Evolutionary conservation across 2,888 invertebrate genomes (phyloP), one percentile per base, ranked within the genome.

Genomic region (Catocala sponsa): DNA sequence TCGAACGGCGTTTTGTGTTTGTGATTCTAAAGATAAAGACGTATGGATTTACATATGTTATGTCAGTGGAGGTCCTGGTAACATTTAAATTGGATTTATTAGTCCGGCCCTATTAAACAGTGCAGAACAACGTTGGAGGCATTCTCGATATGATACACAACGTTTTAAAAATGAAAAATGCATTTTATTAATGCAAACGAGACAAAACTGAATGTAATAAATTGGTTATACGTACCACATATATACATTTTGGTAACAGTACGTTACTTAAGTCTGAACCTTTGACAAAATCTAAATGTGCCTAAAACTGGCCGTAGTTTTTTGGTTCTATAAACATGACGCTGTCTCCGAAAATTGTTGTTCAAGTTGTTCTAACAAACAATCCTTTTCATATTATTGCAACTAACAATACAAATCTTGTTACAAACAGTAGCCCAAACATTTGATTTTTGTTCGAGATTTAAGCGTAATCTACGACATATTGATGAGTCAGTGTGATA

Each of bases 71-170:
- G 89, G 92, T 88, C 91, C 88, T 84, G 87, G 83, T 79, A 82
- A 90, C 88, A 88, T 94, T 93, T 94, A 93, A 94, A 94, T 94
- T 92, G 93, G 90, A 94, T 93, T 94, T 94, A 93, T 93, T 92
- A 92, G 92, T 88, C 86, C 86, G 84, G 84, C 75, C 84, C 85
- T 80, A 89, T 90, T 88, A 91, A 89, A 78, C 79, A 81, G 84
- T 77, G 83, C 81, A 63, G 72, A 78, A 80, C 92, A 78, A 86
- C 88, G 91, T 91, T 86, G 92, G 92, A 83, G 91, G 90, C 85
- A 84, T 82, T 76, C 72, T 82, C 79, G 70, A 81, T 77, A 79
- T 75, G 68, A 79, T 73, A 70, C 55, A 59, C 66, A 59, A 58
- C 60, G 63, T 66, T 68, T 78, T 71, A 72, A 67, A 72, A 75